Conservation (phyloP, 1,140 invertebrate genomes). For the Drosophila subpulchrella region DNA sequence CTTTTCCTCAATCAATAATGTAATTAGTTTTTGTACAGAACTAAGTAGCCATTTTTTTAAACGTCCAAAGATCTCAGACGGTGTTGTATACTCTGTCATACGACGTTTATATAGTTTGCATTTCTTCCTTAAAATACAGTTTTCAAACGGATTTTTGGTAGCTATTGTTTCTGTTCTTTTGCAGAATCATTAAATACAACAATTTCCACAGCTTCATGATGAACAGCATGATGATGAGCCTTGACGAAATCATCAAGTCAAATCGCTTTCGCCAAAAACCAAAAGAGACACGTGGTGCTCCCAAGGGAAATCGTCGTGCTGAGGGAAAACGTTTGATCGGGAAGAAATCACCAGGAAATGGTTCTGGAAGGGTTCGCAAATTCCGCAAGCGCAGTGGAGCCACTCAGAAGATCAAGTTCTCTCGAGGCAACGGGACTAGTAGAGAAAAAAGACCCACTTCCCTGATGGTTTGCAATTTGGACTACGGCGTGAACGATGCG, state of each 20-base stretch:
- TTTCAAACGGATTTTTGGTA: not conserved
- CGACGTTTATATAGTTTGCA: not conserved
- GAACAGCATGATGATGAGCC: not conserved
- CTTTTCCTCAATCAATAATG: not conserved
- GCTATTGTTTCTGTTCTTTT: not conserved
- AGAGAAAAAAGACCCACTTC: not conserved
- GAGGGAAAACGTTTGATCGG: not conserved
- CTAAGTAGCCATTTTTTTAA: not conserved
- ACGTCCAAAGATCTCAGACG: not conserved
- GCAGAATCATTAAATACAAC: not conserved
- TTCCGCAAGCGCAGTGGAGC: not conserved
- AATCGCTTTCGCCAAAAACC: not conserved
- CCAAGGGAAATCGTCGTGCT: not conserved
- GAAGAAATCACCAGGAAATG: not conserved
- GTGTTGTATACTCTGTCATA: not conserved
- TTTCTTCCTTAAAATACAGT: not conserved
- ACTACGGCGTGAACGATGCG: not conserved
- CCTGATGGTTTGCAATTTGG: conserved; percentile 2
- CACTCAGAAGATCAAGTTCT: not conserved
- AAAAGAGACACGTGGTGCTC: not conserved
- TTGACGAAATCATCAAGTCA: not conserved
- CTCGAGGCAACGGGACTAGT: not conserved
- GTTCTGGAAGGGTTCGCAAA: not conserved
- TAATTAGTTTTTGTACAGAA: not conserved
- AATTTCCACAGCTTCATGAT: not conserved